Conservation (phyloP, 2,888 invertebrate genomes). For the Neoitamus cyanurus region DNA sequence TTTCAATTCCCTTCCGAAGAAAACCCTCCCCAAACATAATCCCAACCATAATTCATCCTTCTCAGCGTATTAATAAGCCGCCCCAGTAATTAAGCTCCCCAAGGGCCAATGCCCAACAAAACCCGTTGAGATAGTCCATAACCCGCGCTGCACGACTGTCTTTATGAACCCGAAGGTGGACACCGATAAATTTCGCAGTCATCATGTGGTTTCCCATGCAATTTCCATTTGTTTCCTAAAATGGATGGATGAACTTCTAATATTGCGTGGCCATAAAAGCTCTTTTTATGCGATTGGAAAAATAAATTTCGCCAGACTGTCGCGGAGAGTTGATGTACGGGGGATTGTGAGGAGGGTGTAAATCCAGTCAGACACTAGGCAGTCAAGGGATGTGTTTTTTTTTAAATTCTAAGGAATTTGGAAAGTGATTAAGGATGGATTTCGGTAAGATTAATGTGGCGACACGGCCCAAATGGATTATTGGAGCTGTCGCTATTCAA, state of each 20-base stretch:
- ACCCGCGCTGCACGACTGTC: not conserved
- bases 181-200: not conserved
- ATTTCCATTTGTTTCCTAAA: not conserved
- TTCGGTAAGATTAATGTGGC: not conserved
- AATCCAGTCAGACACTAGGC: not conserved
- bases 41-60: not conserved
- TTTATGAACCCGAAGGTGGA: not conserved
- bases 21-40: too few relatives aligned
- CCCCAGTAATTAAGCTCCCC: not conserved
- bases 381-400: not conserved
- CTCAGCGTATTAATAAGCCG: not conserved
- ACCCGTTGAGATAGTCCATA: not conserved
- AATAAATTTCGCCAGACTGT: not conserved
- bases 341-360: not conserved
- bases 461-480: not conserved
- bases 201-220: not conserved
- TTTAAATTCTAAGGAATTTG: not conserved
- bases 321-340: not conserved
- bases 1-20: too few relatives aligned
- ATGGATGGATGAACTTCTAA: not conserved
- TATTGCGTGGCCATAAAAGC: not conserved
- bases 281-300: not conserved
- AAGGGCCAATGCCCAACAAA: not conserved
- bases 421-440: not conserved
- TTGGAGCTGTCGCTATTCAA: not conserved